Evolutionary conservation across 2,797 vertebrate species (phyloP), one percentile per base, ranked within the genome.

Genomic region (Manis pentadactyla): DNA sequence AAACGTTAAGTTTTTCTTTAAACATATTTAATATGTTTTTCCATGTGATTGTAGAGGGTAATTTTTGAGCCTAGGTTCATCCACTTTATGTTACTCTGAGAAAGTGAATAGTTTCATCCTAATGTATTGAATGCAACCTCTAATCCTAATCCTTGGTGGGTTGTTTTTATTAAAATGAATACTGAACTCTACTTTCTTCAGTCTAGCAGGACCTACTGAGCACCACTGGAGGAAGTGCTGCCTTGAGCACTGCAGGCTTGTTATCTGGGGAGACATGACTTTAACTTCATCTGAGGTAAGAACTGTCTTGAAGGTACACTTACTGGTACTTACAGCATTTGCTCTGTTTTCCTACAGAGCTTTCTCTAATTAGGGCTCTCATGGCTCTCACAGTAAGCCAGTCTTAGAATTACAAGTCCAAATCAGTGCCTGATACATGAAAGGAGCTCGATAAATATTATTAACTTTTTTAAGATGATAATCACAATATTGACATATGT

Each of bases 231-330:
- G 98, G 99, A 95, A 99, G 99, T 27, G 98, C 99, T 94, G 99
- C 98, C 39, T 97, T 99, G 95, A 99, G 99, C 96, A 98, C 99
- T 59, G 98, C 98, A 39, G 99, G 98, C 13, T 99, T 95, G 98
- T 99, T 97, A 98, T 99, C 95, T 99, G 99, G 99, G 98, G 98
- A 64, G 99, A 99, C 97, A 98, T 98, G 74, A 99, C 99, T 98
- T 98, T 99, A 98, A 99, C 98, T 93, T 98, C 98, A 31, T 99
- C 98, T 92, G 97, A 98, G 98, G 98, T 99, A 98, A 98, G 98
- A 92, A 61, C 87, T 53, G 87, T 37, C 51, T 96, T 46, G 3
- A 92, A 77, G 74, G 2, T 89, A 10, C 39, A 53, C 27, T 68
- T 61, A 55, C 53, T 55, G 2, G 10, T 59, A 55, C 63, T 77